These are phyloP conservation scores for Calcarius lapponicus DNA, from an alignment of 2,797 vertebrate genomes.

Conservation along the genomic window DNA sequence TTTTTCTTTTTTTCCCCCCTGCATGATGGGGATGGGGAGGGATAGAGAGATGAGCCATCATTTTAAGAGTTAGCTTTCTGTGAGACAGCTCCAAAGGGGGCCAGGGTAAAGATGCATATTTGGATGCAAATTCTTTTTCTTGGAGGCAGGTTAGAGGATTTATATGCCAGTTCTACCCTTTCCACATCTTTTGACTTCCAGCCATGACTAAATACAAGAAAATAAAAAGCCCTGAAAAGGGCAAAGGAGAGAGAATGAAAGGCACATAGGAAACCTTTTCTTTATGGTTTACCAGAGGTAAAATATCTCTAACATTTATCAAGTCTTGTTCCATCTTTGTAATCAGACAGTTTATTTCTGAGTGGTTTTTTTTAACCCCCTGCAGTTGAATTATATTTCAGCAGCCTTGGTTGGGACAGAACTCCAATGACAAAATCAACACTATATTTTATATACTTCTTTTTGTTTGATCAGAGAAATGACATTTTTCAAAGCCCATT, in stretches of 20 bases:
- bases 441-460: neutral
- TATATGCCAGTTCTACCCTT: neutral
- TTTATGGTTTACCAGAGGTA: neutral
- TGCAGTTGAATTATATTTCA: neutral
- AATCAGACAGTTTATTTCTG: neutral
- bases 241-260: constrained; percentile 12
- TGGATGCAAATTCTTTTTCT: neutral
- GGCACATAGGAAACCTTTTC: neutral
- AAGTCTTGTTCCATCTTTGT: neutral
- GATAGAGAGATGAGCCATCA: neutral
- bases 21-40: neutral
- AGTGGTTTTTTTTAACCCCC: neutral
- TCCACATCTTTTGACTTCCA: constrained; percentile 13
- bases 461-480: neutral
- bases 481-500: neutral
- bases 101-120: neutral
- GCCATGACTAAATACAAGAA: neutral
- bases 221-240: constrained; percentile 23
- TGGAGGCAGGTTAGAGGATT: neutral
- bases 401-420: neutral
- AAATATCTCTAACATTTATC: constrained; percentile 20
- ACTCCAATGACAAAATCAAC: neutral
- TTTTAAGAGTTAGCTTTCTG: constrained; percentile 1
- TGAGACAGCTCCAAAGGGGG: neutral
- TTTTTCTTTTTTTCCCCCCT: fast-evolving